Percentiles rank a stretch among this genome's conserved stretches.
These are phyloP conservation scores for Brachyptera putata DNA, from an alignment of 2,888 invertebrate species.

Conservation along the genomic window DNA sequence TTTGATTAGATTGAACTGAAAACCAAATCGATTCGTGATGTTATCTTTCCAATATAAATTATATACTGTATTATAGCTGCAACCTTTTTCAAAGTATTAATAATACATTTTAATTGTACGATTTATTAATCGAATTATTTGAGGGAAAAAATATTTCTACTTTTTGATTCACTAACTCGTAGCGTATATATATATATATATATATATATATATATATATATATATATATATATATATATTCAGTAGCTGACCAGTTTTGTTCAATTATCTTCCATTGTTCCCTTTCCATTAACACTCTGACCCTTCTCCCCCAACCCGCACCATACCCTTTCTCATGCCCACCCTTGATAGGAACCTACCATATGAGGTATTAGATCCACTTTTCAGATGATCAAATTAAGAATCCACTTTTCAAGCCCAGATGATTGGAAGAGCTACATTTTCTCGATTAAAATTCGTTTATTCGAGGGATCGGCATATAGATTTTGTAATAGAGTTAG, in stretches of 20 bases:
- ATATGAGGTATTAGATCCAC: constrained; percentile 17
- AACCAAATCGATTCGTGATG: too few relatives aligned
- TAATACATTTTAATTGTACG: too few relatives aligned
- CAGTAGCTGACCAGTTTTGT: not conserved
- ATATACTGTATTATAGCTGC: too few relatives aligned
- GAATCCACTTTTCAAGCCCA: constrained; percentile 23
- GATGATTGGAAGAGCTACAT: constrained; percentile 20
- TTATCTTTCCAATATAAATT: too few relatives aligned
- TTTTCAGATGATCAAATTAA: constrained; percentile 23
- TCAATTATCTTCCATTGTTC: constrained; percentile 14
- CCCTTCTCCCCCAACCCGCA: not conserved
- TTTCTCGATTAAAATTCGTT: constrained; percentile 23
- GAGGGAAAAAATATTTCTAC: too few relatives aligned
- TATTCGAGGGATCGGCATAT: not conserved
- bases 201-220: not conserved
- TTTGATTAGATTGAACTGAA: too few relatives aligned
- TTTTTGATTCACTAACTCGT: not conserved
- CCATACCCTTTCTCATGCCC: constrained; percentile 1
- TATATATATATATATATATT: not conserved
- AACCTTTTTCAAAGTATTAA: too few relatives aligned
- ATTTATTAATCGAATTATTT: too few relatives aligned
- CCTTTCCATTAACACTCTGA: not conserved
- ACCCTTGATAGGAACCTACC: constrained; percentile 7
- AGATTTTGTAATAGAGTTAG: not conserved
- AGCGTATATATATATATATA: not conserved